Base-by-base conservation (phyloP, 2,888 invertebrate species). In the Cerastis leucographa region DNA sequence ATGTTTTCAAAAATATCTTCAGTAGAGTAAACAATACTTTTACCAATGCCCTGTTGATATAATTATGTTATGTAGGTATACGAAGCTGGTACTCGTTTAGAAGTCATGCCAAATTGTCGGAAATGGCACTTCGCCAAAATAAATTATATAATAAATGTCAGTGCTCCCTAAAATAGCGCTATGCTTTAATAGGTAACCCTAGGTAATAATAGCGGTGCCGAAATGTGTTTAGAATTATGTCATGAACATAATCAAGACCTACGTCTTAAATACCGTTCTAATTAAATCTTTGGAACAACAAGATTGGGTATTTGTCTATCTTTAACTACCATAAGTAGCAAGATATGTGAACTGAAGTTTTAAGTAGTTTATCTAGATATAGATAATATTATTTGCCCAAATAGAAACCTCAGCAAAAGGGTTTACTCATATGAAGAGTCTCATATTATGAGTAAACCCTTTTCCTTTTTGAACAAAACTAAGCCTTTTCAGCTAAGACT, bases 81-180 rank as follows among this genome's bases (percentile, higher is more conserved):
- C n/a, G n/a, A n/a, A n/a, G n/a, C n/a, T 42, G 14, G 56, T 29
- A 42, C 25, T 56, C 19, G 59, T 44, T 69, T 29, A 17, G 11
- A 64, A 74, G 14, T 59, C 64, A 59, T 54, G 54, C 80, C 65
- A 66, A 80, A 65, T 59, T 69, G 17, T 66, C 25, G 83, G 49
- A 78, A 73, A 81, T 81, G 81, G 81, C 83, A 17, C 19, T 67
- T n/a, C 14, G 83, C 81, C 81, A 83, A 59, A 51, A 67, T 81
- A 59, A 51, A 67, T 81, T 54, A 61, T 44, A 56, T 66, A 69
- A 65, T 54, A 66, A 72, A 78, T 78, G 66, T 66, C 73, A 64
- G 62, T 67, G 70, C n/a, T 71, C 62, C 70, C 14, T 74, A 61
- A 81, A 78, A 81, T 81, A 73, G 70, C 56, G 51, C 29, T 51